These are phyloP conservation scores for Limenitis camilla DNA, from an alignment of 2,888 invertebrate species.

Conservation along the genomic window DNA sequence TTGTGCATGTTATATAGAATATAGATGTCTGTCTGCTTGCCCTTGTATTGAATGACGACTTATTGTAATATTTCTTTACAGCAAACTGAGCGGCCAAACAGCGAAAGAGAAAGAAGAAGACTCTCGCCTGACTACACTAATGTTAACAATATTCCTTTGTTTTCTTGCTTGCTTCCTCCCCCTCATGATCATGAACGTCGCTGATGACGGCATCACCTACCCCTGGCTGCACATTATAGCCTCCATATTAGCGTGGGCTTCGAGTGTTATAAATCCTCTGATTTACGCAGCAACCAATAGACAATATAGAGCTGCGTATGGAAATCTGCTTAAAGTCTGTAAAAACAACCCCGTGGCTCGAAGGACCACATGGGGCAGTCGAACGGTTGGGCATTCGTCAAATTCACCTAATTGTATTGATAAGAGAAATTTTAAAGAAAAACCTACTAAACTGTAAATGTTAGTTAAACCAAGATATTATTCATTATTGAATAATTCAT, in stretches of 20 bases:
- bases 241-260: conserved; percentile 91
- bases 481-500: too few relatives aligned
- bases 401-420: conserved; percentile 63
- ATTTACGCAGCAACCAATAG: conserved; percentile 93
- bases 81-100: conserved; percentile 65
- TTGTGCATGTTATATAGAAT: conserved; percentile 29
- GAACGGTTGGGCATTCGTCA: conserved; percentile 63
- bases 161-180: conserved; percentile 91
- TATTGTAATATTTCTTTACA: conserved; percentile 32
- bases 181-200: conserved; percentile 90
- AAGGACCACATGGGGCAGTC: conserved; percentile 63
- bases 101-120: conserved; percentile 79
- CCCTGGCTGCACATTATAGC: conserved; percentile 88
- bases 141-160: conserved; percentile 90
- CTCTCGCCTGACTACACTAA: conserved; percentile 86
- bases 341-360: conserved; percentile 51
- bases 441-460: conserved; percentile 60
- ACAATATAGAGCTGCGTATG: conserved; percentile 81
- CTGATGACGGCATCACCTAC: conserved; percentile 82
- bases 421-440: conserved; percentile 52
- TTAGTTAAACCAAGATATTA: too few relatives aligned
- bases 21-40: background rate
- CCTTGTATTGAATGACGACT: background rate
- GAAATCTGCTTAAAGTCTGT: conserved; percentile 67
- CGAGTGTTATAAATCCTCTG: conserved; percentile 91